phyloP scores from a whole-genome alignment of 1,140 invertebrate genomes.

The Parapsyche elsis region DNA sequence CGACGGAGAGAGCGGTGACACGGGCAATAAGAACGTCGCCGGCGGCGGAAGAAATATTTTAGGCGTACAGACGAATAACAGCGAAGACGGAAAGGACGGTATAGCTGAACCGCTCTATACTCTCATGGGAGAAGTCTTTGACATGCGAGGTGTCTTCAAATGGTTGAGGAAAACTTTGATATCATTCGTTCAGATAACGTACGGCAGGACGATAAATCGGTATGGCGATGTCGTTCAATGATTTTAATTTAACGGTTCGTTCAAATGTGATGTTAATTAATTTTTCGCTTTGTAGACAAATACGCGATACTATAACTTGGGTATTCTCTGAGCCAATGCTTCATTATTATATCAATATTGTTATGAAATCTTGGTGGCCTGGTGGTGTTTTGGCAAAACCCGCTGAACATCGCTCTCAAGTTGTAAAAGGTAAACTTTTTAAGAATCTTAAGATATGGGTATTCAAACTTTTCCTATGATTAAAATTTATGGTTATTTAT shows the following conservation, averaged over 20 bases:
- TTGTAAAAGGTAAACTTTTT: slow-evolving; percentile 72
- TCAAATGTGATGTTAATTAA: too few species aligned
- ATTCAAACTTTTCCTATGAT: too few species aligned
- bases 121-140: slow-evolving; percentile 88
- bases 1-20: slow-evolving; percentile 69
- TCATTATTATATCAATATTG: slow-evolving; percentile 85
- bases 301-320: slow-evolving; percentile 87
- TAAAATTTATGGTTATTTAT: background rate
- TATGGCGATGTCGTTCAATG: slow-evolving; percentile 62
- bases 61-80: slow-evolving; percentile 58
- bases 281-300: slow-evolving; percentile 73
- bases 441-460: background rate
- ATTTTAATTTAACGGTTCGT: too few species aligned
- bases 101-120: slow-evolving; percentile 90
- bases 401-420: slow-evolving; percentile 71
- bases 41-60: slow-evolving; percentile 56
- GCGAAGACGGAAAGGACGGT: slow-evolving; percentile 78
- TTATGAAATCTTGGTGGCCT: slow-evolving; percentile 90
- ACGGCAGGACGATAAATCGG: slow-evolving; percentile 90
- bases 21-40: slow-evolving; percentile 60
- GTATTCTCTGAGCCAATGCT: slow-evolving; percentile 91
- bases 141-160: slow-evolving; percentile 87
- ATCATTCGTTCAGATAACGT: slow-evolving; percentile 92
- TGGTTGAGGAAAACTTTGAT: slow-evolving; percentile 89
- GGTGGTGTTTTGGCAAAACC: slow-evolving; percentile 75